phyloP scores from a whole-genome alignment of 23 tunicate genomes.

The Halocynthia roretzi region DNA sequence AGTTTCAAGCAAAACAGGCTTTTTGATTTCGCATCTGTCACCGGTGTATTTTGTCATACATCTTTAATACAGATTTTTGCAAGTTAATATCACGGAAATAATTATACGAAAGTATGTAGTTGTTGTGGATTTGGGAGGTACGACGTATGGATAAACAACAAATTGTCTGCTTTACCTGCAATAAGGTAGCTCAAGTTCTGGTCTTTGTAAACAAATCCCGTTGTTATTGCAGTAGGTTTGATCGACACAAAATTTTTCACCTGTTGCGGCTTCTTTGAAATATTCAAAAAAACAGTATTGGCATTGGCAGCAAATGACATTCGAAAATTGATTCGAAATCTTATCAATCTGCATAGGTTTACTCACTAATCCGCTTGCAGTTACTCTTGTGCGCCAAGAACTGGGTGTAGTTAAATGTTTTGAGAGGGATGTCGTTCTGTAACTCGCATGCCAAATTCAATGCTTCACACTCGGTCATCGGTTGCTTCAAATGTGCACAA shows the following conservation, averaged over 20 bases:
- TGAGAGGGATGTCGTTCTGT: neutral
- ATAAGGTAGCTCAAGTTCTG: neutral
- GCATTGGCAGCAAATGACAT: neutral
- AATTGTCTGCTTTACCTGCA: constrained; percentile 1
- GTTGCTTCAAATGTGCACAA: neutral
- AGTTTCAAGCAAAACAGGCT: neutral
- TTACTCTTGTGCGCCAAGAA: neutral
- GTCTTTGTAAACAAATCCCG: constrained; percentile 6
- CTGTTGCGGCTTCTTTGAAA: neutral
- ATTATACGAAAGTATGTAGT: neutral
- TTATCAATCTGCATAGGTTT: neutral
- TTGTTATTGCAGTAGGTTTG: neutral
- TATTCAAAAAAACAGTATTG: constrained; percentile 5
- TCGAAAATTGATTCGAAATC: neutral
- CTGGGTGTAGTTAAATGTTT: neutral
- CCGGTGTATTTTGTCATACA: constrained; percentile 1
- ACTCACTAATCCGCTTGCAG: constrained; percentile 2
- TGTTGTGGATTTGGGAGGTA: neutral
- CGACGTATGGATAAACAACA: neutral
- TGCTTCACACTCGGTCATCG: neutral
- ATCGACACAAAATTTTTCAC: constrained; percentile 5
- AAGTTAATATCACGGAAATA: too few species aligned
- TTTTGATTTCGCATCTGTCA: constrained; percentile 9
- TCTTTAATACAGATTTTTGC: neutral
- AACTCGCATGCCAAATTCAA: constrained; percentile 3